phyloP scores from a whole-genome alignment of 2,797 vertebrate genomes.

The Calcarius lapponicus region DNA sequence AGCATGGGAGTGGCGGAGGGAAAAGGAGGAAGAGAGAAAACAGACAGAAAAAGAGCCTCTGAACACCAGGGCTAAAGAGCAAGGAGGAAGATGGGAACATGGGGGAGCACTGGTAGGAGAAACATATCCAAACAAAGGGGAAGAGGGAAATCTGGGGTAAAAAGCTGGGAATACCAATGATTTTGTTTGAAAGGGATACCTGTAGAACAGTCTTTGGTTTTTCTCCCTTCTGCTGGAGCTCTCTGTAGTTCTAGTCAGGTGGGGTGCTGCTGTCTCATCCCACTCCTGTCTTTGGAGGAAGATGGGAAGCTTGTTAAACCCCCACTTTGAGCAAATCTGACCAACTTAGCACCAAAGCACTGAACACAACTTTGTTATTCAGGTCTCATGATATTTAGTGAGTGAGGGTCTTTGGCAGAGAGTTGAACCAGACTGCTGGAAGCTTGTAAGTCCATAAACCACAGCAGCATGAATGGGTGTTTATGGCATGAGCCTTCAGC shows the following conservation, averaged over 20 bases:
- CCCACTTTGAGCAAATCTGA: neutral
- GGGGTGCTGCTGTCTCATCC: neutral
- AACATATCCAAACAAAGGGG: neutral
- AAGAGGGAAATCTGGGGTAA: neutral
- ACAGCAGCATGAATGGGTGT: neutral
- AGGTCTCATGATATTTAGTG: rapidly evolving
- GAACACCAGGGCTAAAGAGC: neutral
- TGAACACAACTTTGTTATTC: neutral
- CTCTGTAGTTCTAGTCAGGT: neutral
- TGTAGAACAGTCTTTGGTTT: neutral
- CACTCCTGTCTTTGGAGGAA: neutral
- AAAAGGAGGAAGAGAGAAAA: neutral
- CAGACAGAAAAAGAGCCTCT: neutral
- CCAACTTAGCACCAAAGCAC: neutral
- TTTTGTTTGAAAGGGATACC: neutral
- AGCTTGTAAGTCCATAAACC: neutral
- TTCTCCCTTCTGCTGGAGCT: neutral
- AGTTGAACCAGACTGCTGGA: neutral
- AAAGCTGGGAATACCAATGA: neutral
- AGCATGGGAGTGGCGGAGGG: neutral
- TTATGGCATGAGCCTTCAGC: neutral
- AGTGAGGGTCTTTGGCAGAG: neutral
- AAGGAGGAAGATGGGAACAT: neutral
- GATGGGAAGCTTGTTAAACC: neutral
- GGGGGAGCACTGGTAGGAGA: neutral